Evolutionary conservation across 2,888 invertebrate species (phyloP).

Genomic region (Meghimatium bilineatum): DNA sequence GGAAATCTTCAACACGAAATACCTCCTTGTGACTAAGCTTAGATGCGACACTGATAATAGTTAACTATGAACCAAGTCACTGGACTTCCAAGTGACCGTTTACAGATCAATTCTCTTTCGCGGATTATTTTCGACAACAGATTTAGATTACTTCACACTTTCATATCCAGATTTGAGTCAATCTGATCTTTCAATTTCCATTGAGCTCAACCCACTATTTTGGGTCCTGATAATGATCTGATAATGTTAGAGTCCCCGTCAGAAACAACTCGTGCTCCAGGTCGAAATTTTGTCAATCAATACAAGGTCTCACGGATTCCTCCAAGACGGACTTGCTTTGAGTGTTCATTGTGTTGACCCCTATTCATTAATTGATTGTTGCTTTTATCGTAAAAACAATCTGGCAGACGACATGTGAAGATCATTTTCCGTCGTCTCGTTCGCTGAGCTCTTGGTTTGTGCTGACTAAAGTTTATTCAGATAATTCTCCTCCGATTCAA

Average conservation of each 20-base stretch:
- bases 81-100: neutral
- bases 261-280: neutral
- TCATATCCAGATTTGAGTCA: neutral
- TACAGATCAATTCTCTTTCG: neutral
- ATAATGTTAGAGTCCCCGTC: conserved; percentile 7
- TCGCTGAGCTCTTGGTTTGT: neutral
- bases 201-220: neutral
- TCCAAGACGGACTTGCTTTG: neutral
- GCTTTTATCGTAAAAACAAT: conserved; percentile 6
- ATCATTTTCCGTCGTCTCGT: neutral
- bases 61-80: neutral
- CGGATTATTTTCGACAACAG: neutral
- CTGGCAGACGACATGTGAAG: conserved; percentile 17
- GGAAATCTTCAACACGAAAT: no score
- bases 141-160: neutral
- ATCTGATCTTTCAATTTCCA: neutral
- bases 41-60: neutral
- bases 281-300: neutral
- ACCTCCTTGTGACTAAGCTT: neutral
- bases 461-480: no score
- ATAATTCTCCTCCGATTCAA: no score
- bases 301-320: neutral
- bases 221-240: conserved; percentile 5
- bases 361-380: neutral
- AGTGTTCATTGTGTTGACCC: neutral